These are phyloP conservation scores for Panagrolaimus sp. DNA, from an alignment of 1,140 invertebrate genomes.

Conservation along the genomic window DNA sequence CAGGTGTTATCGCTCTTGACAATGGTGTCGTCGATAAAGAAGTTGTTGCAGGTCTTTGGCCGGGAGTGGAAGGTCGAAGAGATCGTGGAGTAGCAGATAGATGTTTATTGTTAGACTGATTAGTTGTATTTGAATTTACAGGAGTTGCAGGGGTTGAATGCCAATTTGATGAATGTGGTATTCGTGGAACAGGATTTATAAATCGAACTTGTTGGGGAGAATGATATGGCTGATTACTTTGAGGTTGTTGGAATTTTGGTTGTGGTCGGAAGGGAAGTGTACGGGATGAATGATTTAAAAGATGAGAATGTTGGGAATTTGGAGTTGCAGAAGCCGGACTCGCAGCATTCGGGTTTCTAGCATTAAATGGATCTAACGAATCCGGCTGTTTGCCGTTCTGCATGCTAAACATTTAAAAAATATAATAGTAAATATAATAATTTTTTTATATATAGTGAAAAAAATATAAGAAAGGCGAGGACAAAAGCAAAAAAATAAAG, in stretches of 20 bases:
- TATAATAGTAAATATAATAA: background rate
- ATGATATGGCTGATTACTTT: background rate
- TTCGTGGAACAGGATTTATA: background rate
- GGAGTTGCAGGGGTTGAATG: background rate
- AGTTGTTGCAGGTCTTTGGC: too few relatives aligned
- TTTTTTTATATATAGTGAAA: background rate
- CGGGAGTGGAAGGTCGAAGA: too few relatives aligned
- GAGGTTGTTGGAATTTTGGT: background rate
- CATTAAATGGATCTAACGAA: background rate
- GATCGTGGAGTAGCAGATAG: too few relatives aligned
- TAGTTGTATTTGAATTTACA: too few relatives aligned
- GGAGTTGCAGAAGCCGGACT: background rate
- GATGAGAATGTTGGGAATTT: background rate
- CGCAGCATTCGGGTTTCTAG: background rate
- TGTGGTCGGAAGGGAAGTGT: background rate
- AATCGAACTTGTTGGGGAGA: background rate
- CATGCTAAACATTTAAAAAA: background rate
- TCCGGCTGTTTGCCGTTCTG: conserved; percentile 13
- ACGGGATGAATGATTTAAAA: background rate
- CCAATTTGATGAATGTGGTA: background rate
- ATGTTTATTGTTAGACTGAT: too few relatives aligned
- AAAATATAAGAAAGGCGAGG: background rate
- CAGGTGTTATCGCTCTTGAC: background rate
- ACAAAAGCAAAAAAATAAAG: background rate
- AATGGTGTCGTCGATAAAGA: background rate